phyloP scores from a whole-genome alignment of 2,797 vertebrate species.

The Vespertilio murinus region DNA sequence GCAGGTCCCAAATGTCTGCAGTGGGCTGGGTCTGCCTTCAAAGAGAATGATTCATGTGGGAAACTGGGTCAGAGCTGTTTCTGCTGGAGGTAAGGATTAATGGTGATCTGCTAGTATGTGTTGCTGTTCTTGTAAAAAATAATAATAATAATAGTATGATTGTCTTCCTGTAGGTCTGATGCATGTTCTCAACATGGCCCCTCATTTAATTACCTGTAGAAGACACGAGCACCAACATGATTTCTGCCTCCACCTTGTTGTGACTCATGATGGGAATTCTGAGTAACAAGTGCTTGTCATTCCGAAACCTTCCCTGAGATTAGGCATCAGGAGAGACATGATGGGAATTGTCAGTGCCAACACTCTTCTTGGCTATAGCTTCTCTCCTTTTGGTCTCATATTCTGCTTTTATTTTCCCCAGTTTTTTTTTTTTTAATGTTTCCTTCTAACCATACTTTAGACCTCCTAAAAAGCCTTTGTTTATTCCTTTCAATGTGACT shows the following conservation, averaged over 20 bases:
- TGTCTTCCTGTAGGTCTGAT: slow-evolving; percentile 27
- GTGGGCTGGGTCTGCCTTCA: slow-evolving; percentile 30
- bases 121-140: slow-evolving; percentile 27
- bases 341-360: not conserved
- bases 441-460: not conserved
- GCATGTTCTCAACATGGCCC: not conserved
- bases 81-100: slow-evolving; percentile 44
- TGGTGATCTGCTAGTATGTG: not conserved
- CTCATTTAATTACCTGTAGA: slow-evolving; percentile 46
- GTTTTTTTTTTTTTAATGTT: not conserved
- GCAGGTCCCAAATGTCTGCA: not conserved
- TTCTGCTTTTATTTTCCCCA: not conserved
- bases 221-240: slow-evolving; percentile 49
- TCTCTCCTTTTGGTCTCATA: not conserved
- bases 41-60: slow-evolving; percentile 61
- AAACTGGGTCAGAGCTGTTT: slow-evolving; percentile 56
- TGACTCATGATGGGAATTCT: slow-evolving; percentile 69
- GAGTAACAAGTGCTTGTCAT: slow-evolving; percentile 7
- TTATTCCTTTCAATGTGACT: not conserved
- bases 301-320: not conserved
- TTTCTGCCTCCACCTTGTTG: slow-evolving; percentile 26
- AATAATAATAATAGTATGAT: slow-evolving; percentile 6
- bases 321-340: not conserved
- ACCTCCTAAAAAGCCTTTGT: not conserved
- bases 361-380: not conserved